phyloP scores from a whole-genome alignment of 2,113 vertebrate genomes.

The Electrona antarctica region DNA sequence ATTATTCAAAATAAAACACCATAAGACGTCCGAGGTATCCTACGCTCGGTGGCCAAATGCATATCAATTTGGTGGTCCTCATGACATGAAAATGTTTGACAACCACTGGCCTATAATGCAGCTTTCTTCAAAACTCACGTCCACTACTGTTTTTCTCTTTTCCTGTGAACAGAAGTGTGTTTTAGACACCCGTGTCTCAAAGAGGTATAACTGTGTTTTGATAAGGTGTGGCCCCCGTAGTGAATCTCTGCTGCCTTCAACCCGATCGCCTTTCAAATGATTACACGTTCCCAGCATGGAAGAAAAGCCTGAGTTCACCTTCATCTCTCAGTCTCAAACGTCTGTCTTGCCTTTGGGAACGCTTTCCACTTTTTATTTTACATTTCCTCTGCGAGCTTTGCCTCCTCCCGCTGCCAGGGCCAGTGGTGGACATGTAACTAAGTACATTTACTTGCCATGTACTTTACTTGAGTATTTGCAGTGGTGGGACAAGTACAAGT shows the following conservation, averaged over 20 bases:
- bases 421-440: background rate
- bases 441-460: too few relatives aligned
- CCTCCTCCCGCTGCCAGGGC: constrained; percentile 30
- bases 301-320: constrained; percentile 42
- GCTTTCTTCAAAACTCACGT: too few relatives aligned
- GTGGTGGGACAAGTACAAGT: too few relatives aligned
- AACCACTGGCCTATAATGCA: background rate
- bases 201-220: constrained; percentile 60
- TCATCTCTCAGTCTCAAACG: constrained; percentile 24
- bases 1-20: too few relatives aligned
- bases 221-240: constrained; percentile 67
- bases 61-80: too few relatives aligned
- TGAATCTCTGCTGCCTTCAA: constrained; percentile 54
- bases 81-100: too few relatives aligned
- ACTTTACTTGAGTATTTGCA: too few relatives aligned
- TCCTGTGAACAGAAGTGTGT: constrained; percentile 61
- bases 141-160: constrained; percentile 29
- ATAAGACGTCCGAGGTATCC: too few relatives aligned
- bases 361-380: constrained; percentile 20
- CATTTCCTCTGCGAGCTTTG: background rate
- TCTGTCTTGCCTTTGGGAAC: constrained; percentile 44
- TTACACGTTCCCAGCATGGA: constrained; percentile 66
- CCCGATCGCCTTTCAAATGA: constrained; percentile 68
- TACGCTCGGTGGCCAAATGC: too few relatives aligned
- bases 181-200: constrained; percentile 60